These are phyloP conservation scores for Heliconius cydno DNA, from an alignment of 2,888 invertebrate genomes.

Conservation along the genomic window DNA sequence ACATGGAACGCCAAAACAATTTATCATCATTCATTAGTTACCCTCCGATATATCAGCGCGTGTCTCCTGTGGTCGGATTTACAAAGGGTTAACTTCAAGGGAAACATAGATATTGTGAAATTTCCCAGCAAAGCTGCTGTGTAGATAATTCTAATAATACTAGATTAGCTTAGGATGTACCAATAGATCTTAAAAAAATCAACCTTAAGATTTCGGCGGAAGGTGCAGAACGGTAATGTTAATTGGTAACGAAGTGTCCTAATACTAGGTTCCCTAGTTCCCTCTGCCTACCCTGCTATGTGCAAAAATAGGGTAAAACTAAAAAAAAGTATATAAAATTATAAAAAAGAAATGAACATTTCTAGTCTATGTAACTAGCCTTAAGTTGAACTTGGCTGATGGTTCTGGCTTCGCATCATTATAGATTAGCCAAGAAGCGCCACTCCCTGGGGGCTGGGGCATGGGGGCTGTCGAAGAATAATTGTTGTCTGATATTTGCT, in stretches of 20 bases:
- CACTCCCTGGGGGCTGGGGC: constrained; percentile 52
- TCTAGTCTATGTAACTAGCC: too few species aligned
- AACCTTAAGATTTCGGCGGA: too few species aligned
- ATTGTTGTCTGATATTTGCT: constrained; percentile 38
- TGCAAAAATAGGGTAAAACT: too few species aligned
- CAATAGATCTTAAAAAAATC: too few species aligned
- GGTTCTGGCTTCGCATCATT: constrained; percentile 64
- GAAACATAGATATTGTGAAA: constrained; percentile 45
- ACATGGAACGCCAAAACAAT: constrained; percentile 56
- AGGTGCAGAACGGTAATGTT: too few species aligned
- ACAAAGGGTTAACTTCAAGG: constrained; percentile 69
- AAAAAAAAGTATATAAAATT: background rate
- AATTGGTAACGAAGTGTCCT: too few species aligned
- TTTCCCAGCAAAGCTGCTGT: constrained; percentile 10
- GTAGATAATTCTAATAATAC: background rate
- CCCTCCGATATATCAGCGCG: constrained; percentile 49
- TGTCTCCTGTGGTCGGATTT: constrained; percentile 64
- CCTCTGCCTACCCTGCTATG: too few species aligned
- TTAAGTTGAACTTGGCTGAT: constrained; percentile 69
- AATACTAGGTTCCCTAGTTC: too few species aligned
- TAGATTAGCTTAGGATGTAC: too few species aligned
- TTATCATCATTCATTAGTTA: constrained; percentile 79
- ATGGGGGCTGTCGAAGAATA: constrained; percentile 59
- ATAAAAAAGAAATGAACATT: too few species aligned
- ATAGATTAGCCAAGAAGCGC: constrained; percentile 63